phyloP scores from a whole-genome alignment of 2,113 vertebrate genomes.

The Menidia beryllina region DNA sequence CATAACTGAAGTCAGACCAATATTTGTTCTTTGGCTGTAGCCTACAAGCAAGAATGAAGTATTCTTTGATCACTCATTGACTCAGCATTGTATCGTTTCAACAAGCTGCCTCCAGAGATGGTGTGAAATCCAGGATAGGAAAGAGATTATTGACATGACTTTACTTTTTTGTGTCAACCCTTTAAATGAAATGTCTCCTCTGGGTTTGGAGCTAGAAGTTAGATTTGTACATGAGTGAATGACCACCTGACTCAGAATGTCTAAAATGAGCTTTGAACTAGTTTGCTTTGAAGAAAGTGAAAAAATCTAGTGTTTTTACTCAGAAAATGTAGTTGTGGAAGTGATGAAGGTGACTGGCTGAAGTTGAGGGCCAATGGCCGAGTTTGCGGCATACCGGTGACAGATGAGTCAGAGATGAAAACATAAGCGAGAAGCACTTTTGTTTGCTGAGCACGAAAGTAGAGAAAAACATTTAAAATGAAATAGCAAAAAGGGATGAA shows the following conservation, averaged over 20 bases:
- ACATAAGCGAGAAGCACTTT: not conserved
- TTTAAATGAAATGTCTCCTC: not conserved
- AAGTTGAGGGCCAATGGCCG: too few species aligned
- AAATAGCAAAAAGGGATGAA: not conserved
- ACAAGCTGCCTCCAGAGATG: not conserved
- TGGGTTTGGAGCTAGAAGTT: not conserved
- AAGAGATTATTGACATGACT: not conserved
- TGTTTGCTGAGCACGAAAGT: not conserved
- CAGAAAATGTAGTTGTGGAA: not conserved
- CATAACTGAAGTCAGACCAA: too few species aligned
- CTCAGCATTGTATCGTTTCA: not conserved
- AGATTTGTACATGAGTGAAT: not conserved
- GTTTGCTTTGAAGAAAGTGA: not conserved
- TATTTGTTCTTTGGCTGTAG: too few species aligned
- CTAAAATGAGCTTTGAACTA: not conserved
- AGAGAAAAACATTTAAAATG: not conserved
- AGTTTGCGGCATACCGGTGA: too few species aligned
- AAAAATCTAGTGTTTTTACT: not conserved
- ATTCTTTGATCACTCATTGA: not conserved
- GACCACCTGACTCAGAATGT: not conserved
- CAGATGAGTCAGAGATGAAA: not conserved
- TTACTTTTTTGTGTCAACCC: too few species aligned
- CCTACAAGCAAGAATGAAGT: too few species aligned
- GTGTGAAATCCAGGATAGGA: not conserved
- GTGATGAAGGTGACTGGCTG: too few species aligned